Percentiles rank a stretch among this genome's conserved stretches.
Conservation (phyloP, 2,113 vertebrate genomes). For the Gadus macrocephalus region DNA sequence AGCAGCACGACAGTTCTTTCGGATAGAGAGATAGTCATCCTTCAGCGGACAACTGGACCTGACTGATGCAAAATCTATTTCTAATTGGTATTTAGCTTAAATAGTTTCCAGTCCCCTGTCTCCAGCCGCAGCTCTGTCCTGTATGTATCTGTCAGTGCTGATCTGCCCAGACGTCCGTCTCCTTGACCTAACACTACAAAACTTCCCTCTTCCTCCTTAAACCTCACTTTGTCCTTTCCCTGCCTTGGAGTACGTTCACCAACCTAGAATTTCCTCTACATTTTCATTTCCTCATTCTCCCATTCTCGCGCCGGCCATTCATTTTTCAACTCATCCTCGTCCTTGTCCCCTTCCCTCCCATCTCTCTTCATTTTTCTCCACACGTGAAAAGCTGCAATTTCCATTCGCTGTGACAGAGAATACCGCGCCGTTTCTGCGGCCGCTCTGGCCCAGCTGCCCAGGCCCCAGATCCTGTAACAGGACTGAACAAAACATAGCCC, state of each 20-base stretch:
- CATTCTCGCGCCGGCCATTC: conserved; percentile 1
- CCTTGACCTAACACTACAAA: background rate
- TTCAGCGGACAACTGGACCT: conserved; percentile 52
- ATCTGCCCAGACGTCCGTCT: background rate
- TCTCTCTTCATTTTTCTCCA: conserved; percentile 33
- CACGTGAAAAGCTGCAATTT: conserved; percentile 23
- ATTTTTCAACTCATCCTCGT: conserved; percentile 1
- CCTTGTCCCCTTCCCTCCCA: conserved; percentile 17
- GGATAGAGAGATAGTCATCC: conserved; percentile 60
- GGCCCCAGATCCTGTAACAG: too few species aligned
- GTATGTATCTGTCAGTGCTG: conserved; percentile 21
- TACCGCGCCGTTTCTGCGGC: conserved; percentile 39
- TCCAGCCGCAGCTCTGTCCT: conserved; percentile 16
- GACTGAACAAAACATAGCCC: too few species aligned
- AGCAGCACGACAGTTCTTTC: conserved; percentile 39
- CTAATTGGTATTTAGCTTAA: conserved; percentile 76
- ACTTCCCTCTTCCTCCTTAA: too few species aligned
- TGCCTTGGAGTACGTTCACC: too few species aligned
- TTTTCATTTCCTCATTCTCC: conserved; percentile 14
- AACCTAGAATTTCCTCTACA: background rate
- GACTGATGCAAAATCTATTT: conserved; percentile 77
- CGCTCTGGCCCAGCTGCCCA: conserved; percentile 38
- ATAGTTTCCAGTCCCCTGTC: conserved; percentile 69
- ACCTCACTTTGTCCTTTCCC: too few species aligned
- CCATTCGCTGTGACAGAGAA: conserved; percentile 31